Base-by-base conservation (phyloP, 1,140 invertebrate genomes). In the Brachionus calyciflorus region DNA sequence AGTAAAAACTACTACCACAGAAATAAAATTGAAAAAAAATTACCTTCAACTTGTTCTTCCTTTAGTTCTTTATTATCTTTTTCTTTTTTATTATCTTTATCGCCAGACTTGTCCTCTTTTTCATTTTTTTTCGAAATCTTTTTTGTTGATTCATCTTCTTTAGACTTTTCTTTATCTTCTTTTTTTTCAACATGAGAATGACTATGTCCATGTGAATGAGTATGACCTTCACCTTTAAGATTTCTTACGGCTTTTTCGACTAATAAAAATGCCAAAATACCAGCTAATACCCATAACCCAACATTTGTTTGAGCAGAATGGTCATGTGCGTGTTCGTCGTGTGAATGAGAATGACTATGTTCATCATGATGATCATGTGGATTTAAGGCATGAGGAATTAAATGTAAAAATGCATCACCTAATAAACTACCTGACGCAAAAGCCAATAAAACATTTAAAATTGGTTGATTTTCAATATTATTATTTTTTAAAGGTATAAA, bases 381-480 rank as follows among this genome's bases (percentile, higher is more conserved):
- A 51, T 78, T 79, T 1, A 95, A 87, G 17, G 94, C 93, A 87
- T 98, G 94, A 40, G 95, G 95, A 82, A 98, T 98, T 26, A 98
- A 85, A 87, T 98, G 95, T 1, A 98, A 85, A 86, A 98, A 98
- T 4, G 95, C 94, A 88, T 98, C 95, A 7, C 94, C 95, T 1
- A 98, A 86, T 10, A 98, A 85, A 77, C 94, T 94, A 57, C 95
- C 95, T 5, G 93, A 94, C 6, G 93, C 94, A 87, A 98, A 97
- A 77, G 92, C 93, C 17, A 98, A 85, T 14, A 97, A 85, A 44
- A 96, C 88, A 85, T 96, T 96, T 10, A 98, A 84, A 24, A 94
- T 84, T 82, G 79, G 78, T 77, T 94, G 89, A 80, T 91, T 90
- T 81, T 93, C 90, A 57, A 82, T 78, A 10, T 82, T 89, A 37